Evolutionary conservation across 2,888 invertebrate genomes (phyloP).

Genomic region (Lasioglossum lativentre): DNA sequence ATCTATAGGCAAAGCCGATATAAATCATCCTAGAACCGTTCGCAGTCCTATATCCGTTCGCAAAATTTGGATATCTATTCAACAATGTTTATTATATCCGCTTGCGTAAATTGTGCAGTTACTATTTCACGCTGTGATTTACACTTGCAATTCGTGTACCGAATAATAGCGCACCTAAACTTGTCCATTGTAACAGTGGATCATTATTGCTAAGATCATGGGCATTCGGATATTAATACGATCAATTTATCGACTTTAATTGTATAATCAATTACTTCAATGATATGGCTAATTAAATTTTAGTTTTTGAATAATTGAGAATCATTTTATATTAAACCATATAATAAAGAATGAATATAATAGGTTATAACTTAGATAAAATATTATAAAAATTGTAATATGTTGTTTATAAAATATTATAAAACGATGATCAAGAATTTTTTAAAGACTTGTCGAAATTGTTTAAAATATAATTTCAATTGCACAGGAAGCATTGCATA

Average conservation of each 20-base stretch:
- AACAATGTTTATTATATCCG: background rate
- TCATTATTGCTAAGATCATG: background rate
- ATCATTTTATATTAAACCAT: background rate
- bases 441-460: background rate
- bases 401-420: background rate
- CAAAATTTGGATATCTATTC: background rate
- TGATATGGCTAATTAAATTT: background rate
- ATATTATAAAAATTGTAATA: background rate
- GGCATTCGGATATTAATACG: background rate
- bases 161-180: background rate
- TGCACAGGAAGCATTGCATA: background rate
- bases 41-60: conserved; percentile 6
- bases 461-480: background rate
- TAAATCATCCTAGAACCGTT: conserved; percentile 28
- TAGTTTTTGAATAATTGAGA: background rate
- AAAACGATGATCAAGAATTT: background rate
- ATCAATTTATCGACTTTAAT: background rate
- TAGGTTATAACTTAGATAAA: background rate
- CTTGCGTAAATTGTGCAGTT: background rate
- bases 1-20: background rate
- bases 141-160: background rate
- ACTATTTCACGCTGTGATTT: background rate
- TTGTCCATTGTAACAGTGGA: background rate
- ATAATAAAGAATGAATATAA: background rate
- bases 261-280: background rate